Evolutionary conservation across 2,888 invertebrate species (phyloP), one percentile per base, ranked within the genome.

Genomic region (Melieria picta): DNA sequence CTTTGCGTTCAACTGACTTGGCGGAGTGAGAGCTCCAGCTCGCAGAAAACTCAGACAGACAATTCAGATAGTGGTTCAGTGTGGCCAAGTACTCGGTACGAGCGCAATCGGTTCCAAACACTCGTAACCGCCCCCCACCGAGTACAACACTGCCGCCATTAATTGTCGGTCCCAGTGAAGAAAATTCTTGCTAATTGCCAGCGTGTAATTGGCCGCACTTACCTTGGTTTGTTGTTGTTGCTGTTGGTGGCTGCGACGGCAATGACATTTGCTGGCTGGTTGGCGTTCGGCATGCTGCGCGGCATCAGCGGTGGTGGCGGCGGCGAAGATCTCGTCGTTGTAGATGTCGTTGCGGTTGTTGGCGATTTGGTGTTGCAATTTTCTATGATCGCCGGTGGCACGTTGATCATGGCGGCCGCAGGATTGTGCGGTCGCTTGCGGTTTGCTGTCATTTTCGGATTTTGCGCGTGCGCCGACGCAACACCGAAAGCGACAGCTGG

Each of bases 351-450:
- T 65, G 60, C 63, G 50, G 60, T 52, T 60, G 30, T 63, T 30
- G 72, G 65, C 10, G 50, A 42, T 68, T 13, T 46, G 56, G 52
- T 63, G 47, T 50, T 52, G 63, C 65, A 61, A 71, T 81, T 79
- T 73, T 86, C 86, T 74, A 81, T 79, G 73, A 86, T 86, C 72
- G 85, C 82, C 76, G 84, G 80, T 75, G 79, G 78, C 1, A 74
- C 62, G n/a, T 71, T 70, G 30, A 71, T 71, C 5, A 43, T 45
- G 13, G 72, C 63, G 61, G 74, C 72, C 43, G 79, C 79, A 75
- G 84, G 79, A 76, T 86, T 83, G 75, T 87, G 87, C 56, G 85
- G 80, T 61, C 87, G 84, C 79, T 87, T 87, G 71, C 87, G 83
- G 61, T 79, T 84, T 69, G 74, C 73, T 7, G 72, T 72, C 6